Percentiles rank a stretch among this genome's conserved stretches.
Conservation (phyloP, 2,113 vertebrate genomes). For the Menura novaehollandiae region DNA sequence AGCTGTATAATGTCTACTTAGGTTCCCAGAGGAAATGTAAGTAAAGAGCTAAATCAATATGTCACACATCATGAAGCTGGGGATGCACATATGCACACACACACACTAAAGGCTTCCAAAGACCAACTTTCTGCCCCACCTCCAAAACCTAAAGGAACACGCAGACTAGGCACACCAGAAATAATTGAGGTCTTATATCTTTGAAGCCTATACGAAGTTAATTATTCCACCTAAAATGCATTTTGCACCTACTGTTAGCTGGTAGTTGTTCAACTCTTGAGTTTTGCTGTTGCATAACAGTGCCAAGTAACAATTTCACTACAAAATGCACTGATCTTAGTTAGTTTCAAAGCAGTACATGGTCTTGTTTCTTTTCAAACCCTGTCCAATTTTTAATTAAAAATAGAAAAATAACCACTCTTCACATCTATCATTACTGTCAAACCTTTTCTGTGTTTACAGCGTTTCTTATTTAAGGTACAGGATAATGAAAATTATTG, state of each 20-base stretch:
- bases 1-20: not conserved
- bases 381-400: not conserved
- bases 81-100: no score
- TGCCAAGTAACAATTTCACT: not conserved
- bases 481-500: not conserved
- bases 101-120: not conserved
- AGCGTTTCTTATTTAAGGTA: not conserved
- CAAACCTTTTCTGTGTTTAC: not conserved
- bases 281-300: not conserved
- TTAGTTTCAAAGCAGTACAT: not conserved
- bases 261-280: not conserved
- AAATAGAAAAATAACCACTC: not conserved
- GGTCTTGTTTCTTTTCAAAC: not conserved
- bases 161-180: not conserved
- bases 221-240: not conserved
- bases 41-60: not conserved
- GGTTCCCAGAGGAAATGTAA: not conserved
- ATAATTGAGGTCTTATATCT: not conserved
- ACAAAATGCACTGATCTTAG: not conserved
- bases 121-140: not conserved
- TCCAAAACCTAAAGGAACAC: not conserved
- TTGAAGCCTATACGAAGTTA: not conserved
- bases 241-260: not conserved
- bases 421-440: not conserved
- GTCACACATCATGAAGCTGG: not conserved